Conservation (phyloP, 2,888 invertebrate species). For the Napeogenes inachia region DNA sequence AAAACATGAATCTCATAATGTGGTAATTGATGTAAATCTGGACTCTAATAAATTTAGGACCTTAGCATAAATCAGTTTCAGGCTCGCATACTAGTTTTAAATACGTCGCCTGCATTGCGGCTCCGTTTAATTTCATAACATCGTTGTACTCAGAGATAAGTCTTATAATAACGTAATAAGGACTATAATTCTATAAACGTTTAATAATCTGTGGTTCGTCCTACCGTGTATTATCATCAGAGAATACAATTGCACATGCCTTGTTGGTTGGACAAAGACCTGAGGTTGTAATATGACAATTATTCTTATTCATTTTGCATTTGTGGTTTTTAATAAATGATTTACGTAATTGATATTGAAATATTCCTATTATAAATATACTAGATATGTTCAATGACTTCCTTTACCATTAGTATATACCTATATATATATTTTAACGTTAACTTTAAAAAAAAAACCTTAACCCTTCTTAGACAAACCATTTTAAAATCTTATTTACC, state of each 20-base stretch:
- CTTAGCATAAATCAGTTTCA: slow-evolving; percentile 39
- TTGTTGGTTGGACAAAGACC: slow-evolving; percentile 26
- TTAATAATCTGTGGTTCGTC: slow-evolving; percentile 19
- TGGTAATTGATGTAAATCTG: slow-evolving; percentile 22
- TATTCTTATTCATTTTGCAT: neutral
- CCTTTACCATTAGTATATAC: too few relatives aligned
- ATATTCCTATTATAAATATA: too few relatives aligned
- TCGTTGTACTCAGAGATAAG: slow-evolving; percentile 8
- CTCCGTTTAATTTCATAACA: slow-evolving; percentile 33
- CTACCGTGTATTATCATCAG: slow-evolving; percentile 26
- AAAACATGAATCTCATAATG: slow-evolving; percentile 14
- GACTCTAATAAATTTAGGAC: slow-evolving; percentile 32
- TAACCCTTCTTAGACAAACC: too few relatives aligned
- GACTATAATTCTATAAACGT: slow-evolving; percentile 5
- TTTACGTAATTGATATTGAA: too few relatives aligned
- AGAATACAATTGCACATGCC: slow-evolving; percentile 24
- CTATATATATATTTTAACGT: too few relatives aligned
- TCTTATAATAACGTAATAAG: slow-evolving; percentile 12
- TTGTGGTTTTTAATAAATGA: neutral
- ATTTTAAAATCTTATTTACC: too few relatives aligned
- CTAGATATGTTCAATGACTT: too few relatives aligned
- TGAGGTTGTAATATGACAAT: slow-evolving; percentile 1
- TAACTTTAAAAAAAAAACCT: too few relatives aligned
- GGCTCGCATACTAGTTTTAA: slow-evolving; percentile 34
- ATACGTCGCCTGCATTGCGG: slow-evolving; percentile 57